A percentile compares a stretch with the other conserved stretches of the same genome.
Evolutionary conservation across 64 coral and sea anemone species (phyloP).

Genomic region (Stylophora pistillata): DNA sequence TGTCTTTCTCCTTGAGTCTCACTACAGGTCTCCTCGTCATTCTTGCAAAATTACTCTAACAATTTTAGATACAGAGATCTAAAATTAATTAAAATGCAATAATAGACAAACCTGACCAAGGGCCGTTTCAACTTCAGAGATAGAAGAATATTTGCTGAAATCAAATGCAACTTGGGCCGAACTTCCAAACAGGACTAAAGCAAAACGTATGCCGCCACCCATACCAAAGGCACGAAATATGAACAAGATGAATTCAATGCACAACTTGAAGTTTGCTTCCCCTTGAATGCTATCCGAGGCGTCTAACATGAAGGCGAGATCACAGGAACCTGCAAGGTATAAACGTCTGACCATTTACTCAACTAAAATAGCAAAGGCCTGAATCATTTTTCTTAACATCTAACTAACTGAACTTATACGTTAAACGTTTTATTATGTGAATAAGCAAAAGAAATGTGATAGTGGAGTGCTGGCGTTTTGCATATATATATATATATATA

Average conservation of each 20-base stretch:
- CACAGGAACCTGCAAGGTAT: conserved; percentile 36
- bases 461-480: no score
- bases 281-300: conserved; percentile 62
- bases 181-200: conserved; percentile 75
- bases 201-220: conserved; percentile 65
- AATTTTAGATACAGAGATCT: no score
- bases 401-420: not conserved
- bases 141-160: conserved; percentile 55
- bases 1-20: no score
- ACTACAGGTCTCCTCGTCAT: no score
- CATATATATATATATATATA: no score
- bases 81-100: no score
- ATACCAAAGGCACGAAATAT: conserved; percentile 68
- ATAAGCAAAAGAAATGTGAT: no score
- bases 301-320: conserved; percentile 80
- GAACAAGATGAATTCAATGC: conserved; percentile 57
- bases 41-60: no score
- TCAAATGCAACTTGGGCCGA: conserved; percentile 59
- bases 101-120: conserved; percentile 4
- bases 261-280: conserved; percentile 73
- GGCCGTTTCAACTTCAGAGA: conserved; percentile 51
- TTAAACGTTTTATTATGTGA: no score
- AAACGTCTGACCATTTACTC: not conserved
- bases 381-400: not conserved
- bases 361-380: not conserved